phyloP scores from a whole-genome alignment of 2,797 vertebrate genomes.

The Halcyon badia region DNA sequence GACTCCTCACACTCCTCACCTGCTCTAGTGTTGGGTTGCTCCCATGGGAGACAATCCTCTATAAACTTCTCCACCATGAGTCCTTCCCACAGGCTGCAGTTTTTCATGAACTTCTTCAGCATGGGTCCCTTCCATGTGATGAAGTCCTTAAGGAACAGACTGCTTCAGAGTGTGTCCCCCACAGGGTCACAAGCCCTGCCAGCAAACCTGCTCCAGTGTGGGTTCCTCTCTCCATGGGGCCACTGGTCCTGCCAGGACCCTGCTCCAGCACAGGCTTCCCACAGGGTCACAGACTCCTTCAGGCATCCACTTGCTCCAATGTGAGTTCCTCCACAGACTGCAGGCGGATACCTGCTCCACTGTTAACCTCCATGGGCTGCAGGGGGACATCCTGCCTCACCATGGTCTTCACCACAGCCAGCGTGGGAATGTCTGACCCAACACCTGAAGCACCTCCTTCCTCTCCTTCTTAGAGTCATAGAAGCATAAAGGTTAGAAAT shows the following conservation, averaged over 20 bases:
- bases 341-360: not conserved
- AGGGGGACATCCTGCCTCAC: no score
- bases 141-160: not conserved
- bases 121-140: not conserved
- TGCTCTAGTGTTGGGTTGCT: no score
- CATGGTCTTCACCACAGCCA: not conserved
- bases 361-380: not conserved
- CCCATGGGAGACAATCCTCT: not conserved
- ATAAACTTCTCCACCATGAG: no score
- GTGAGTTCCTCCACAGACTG: not conserved
- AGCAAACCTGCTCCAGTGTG: not conserved
- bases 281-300: not conserved
- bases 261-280: not conserved
- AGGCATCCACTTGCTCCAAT: not conserved
- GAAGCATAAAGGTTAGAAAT: no score
- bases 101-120: no score
- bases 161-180: not conserved
- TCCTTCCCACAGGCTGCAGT: not conserved
- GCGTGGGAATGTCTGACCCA: not conserved
- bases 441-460: not conserved
- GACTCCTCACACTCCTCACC: not conserved
- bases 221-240: not conserved
- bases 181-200: not conserved
- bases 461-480: not conserved
- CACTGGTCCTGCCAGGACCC: not conserved